Evolutionary conservation across 2,113 vertebrate genomes (phyloP).

Genomic region (Misgurnus mizolepis): DNA sequence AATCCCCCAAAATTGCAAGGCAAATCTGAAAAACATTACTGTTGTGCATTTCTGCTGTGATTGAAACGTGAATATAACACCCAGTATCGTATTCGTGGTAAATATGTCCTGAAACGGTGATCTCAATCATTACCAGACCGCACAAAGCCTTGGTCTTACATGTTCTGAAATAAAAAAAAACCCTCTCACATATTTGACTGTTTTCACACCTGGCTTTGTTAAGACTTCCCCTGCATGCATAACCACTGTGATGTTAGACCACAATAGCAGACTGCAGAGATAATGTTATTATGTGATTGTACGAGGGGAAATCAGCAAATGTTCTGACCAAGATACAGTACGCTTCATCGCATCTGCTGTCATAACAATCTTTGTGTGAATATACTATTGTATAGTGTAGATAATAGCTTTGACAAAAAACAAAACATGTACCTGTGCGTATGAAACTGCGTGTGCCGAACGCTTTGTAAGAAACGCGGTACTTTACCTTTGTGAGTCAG

Average conservation of each 20-base stretch:
- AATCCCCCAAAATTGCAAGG: neutral
- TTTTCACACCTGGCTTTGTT: constrained; percentile 38
- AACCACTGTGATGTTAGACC: constrained; percentile 24
- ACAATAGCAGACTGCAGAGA: neutral
- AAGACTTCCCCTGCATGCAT: constrained; percentile 22
- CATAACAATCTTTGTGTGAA: constrained; percentile 33
- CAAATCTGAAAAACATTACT: neutral
- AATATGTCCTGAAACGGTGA: constrained; percentile 17
- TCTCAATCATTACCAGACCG: neutral
- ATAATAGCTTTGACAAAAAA: constrained; percentile 13
- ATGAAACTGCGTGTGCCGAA: neutral
- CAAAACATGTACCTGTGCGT: constrained; percentile 2
- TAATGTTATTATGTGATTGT: constrained; percentile 4
- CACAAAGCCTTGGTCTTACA: constrained; percentile 2
- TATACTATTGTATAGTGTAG: constrained; percentile 5
- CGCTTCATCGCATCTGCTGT: constrained; percentile 8
- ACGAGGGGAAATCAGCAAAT: constrained; percentile 28
- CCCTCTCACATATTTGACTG: neutral
- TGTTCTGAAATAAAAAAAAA: neutral
- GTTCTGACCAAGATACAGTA: neutral
- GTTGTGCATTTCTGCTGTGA: neutral
- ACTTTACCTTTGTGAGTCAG: constrained; percentile 25
- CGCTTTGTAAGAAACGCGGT: neutral
- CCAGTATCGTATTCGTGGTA: neutral
- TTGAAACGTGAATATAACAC: neutral